phyloP scores from a whole-genome alignment of 2,888 invertebrate genomes.

The Epistrophella euchroma region DNA sequence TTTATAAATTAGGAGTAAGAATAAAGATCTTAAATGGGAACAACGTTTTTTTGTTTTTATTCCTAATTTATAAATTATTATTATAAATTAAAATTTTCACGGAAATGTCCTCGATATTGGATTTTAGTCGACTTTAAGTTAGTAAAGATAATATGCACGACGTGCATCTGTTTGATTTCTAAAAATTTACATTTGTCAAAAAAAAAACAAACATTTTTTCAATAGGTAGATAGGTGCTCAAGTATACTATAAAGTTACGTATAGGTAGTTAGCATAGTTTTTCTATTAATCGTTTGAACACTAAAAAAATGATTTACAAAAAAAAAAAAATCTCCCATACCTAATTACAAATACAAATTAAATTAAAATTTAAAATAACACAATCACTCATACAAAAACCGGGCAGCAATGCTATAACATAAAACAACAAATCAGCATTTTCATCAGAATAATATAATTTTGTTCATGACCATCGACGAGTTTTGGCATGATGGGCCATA shows the following conservation, averaged over 20 bases:
- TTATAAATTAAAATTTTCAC: too few species aligned
- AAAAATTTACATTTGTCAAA: too few species aligned
- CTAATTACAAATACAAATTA: conserved; percentile 70
- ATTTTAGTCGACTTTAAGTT: too few species aligned
- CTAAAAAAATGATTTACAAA: not conserved
- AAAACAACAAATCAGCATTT: conserved; percentile 68
- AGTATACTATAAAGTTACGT: not conserved
- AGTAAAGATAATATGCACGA: too few species aligned
- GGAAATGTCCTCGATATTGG: too few species aligned
- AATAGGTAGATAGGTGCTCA: too few species aligned
- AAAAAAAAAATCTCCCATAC: conserved; percentile 34
- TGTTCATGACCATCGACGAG: conserved; percentile 46
- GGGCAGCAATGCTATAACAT: conserved; percentile 5
- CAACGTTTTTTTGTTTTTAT: too few species aligned
- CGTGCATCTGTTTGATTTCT: too few species aligned
- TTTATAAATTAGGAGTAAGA: too few species aligned
- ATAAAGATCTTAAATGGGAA: too few species aligned
- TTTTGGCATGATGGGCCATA: conserved; percentile 26
- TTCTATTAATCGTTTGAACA: conserved; percentile 1
- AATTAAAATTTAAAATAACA: conserved; percentile 74
- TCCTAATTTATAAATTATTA: too few species aligned
- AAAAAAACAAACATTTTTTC: too few species aligned
- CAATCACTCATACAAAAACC: conserved; percentile 49
- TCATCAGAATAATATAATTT: conserved; percentile 69
- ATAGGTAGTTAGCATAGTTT: not conserved